A percentile compares a stretch with the other conserved stretches of the same genome.
phyloP scores from a whole-genome alignment of 2,888 invertebrate genomes.

The Eumacrocentrus americanus region DNA sequence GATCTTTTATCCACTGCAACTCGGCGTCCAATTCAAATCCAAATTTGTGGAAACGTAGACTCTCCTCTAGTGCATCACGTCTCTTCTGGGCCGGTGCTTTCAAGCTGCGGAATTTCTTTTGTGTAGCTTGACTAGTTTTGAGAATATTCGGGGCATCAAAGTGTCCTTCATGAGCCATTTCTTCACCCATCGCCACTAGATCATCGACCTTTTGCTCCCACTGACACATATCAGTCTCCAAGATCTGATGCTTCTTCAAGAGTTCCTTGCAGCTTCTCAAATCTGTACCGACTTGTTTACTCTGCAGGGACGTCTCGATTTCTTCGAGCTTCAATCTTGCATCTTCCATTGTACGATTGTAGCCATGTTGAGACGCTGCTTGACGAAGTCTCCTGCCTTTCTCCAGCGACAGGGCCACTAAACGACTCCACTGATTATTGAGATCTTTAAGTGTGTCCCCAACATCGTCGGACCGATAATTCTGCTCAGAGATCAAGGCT shows the following conservation, averaged over 20 bases:
- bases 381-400: conserved; percentile 82
- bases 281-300: conserved; percentile 86
- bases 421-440: conserved; percentile 78
- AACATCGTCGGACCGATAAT: conserved; percentile 74
- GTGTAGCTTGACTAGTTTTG: conserved; percentile 76
- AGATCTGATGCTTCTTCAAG: conserved; percentile 83
- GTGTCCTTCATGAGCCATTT: conserved; percentile 92
- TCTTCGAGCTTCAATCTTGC: conserved; percentile 86
- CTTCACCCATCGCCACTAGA: conserved; percentile 80
- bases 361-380: conserved; percentile 82
- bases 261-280: conserved; percentile 89
- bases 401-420: conserved; percentile 72
- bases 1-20: conserved; percentile 94
- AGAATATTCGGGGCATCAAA: conserved; percentile 90
- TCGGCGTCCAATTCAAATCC: conserved; percentile 92
- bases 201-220: conserved; percentile 83
- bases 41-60: conserved; percentile 87
- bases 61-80: conserved; percentile 81
- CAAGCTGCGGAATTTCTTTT: conserved; percentile 73
- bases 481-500: conserved; percentile 73
- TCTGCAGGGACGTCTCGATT: conserved; percentile 78
- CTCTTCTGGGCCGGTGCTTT: conserved; percentile 75
- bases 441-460: conserved; percentile 71
- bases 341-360: conserved; percentile 84
- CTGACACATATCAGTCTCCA: conserved; percentile 86